phyloP scores from a whole-genome alignment of 1,140 invertebrate genomes.

The Caerostris darwini region DNA sequence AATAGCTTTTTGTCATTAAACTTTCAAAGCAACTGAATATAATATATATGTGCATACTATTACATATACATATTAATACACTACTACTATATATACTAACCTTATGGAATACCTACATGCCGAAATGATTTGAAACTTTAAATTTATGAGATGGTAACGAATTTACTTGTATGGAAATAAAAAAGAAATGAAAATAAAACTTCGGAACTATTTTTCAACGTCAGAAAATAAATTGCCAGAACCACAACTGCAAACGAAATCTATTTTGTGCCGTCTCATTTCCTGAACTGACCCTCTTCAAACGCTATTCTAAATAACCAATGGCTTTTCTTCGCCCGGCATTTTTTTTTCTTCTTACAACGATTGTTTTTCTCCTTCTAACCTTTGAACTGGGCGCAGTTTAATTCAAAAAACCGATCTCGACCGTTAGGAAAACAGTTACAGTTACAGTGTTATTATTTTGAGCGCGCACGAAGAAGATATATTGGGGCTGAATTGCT shows the following conservation, averaged over 20 bases:
- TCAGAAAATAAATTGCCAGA: not conserved
- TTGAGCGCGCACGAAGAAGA: not conserved
- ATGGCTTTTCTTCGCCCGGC: not conserved
- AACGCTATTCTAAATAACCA: not conserved
- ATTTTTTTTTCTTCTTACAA: not conserved
- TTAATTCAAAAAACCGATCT: slow-evolving; percentile 10
- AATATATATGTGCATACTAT: too few relatives aligned
- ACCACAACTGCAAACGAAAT: not conserved
- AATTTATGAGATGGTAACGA: too few relatives aligned
- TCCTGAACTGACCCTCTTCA: not conserved
- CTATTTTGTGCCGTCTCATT: not conserved
- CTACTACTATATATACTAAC: too few relatives aligned
- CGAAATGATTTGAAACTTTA: too few relatives aligned
- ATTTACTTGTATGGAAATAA: too few relatives aligned
- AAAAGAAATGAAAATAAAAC: not conserved
- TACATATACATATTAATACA: too few relatives aligned
- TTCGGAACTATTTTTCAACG: not conserved
- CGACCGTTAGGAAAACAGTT: not conserved
- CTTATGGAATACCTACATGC: too few relatives aligned
- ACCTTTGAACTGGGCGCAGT: slow-evolving; percentile 41
- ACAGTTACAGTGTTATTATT: slow-evolving; percentile 34
- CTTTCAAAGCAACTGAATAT: too few relatives aligned
- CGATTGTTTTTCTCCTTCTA: not conserved
- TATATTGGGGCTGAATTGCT: not conserved
- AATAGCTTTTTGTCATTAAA: too few relatives aligned